Evolutionary conservation across 2,797 vertebrate species (phyloP), one percentile per base, ranked within the genome.

Genomic region (Muraenolepis orangiensis): DNA sequence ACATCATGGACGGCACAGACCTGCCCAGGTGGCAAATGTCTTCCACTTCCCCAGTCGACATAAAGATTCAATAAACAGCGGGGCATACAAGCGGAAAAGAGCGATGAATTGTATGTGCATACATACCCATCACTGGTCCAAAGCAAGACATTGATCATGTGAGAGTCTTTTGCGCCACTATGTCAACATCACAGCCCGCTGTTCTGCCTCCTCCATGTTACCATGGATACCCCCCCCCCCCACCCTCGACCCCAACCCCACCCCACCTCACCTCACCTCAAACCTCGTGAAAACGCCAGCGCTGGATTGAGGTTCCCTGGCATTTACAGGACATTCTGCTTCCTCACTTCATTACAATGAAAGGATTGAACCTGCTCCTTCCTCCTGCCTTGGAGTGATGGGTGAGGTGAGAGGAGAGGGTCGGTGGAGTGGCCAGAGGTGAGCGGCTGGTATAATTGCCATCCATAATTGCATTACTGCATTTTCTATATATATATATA

Each of bases 311-410:
- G 87, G 74, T 26, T 87, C 87, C 77, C 77, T 32, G 30, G 32
- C 80, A 84, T 91, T 88, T 81, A 84, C 84, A 87, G 84, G 90
- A 82, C 87, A 91, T 92, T 87, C 88, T 85, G 82, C 75, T 76
- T 77, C 86, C 76, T 87, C 88, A 87, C 89, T 93, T 94, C 90
- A 93, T 94, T 93, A 93, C 89, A 93, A 93, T 93, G 91, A 94
- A 93, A 93, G 91, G 90, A 92, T 93, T 92, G n/a, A 93, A 93
- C 92, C 90, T 89, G 85, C 81, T 76, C 51, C 46, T 18, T 51
- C 51, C 36, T 66, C 70, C 80, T 78, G 82, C 78, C 74, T 76
- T 71, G 78, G 84, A 85, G 86, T 77, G 85, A 88, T 89, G 75
- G 79, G 85, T 78, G 75, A 34, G 32, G 32, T 34, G n/a, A n/a